Evolutionary conservation across 2,113 vertebrate species (phyloP), one percentile per base, ranked within the genome.

Genomic region (Sinocyclocheilus maitianheensis): DNA sequence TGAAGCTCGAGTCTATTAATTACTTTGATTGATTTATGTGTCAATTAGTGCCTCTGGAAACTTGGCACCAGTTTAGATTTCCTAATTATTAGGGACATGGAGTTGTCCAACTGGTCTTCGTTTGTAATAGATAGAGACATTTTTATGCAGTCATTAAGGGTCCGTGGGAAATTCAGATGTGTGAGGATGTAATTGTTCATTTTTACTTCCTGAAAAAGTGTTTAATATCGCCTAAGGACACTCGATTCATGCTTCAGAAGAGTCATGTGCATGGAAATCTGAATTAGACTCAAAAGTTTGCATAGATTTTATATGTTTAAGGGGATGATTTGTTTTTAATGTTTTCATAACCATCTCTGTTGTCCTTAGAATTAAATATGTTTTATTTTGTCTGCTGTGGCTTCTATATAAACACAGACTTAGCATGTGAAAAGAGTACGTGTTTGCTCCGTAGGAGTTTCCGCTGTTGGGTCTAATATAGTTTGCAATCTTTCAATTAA

Each of bases 11-110:
- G 62, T 75, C 58, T 71, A 62, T 62, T 86, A 84, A 88, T 88
- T 88, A 86, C 67, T 84, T 81, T 84, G 85, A 88, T 86, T 86
- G 87, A 86, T 86, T 88, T 81, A 84, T 84, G 77, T 86, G 85
- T 60, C 81, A 86, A 84, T 81, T 81, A 84, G 65, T 79, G 84
- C 63, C 81, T 83, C 53, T 46, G 65, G 75, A 72, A 84, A 53
- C 63, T 84, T 77, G 62, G 81, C 81, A 40, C 18, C 63, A 22
- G 20, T 62, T 80, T 18, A 40, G 11, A 63, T 37, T 55, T 84
- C 5, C 58, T 84, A 37, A 79, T 80, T 84, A 71, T 74, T 37
- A 58, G 48, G 46, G 46, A 80, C 76, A 77, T 84, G 76, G 74
- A 69, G 12, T 53, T 18, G 48, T 24, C 58, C 12, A 65, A 48